Conservation (phyloP, 2,888 invertebrate genomes). For the Baccha elongata region DNA sequence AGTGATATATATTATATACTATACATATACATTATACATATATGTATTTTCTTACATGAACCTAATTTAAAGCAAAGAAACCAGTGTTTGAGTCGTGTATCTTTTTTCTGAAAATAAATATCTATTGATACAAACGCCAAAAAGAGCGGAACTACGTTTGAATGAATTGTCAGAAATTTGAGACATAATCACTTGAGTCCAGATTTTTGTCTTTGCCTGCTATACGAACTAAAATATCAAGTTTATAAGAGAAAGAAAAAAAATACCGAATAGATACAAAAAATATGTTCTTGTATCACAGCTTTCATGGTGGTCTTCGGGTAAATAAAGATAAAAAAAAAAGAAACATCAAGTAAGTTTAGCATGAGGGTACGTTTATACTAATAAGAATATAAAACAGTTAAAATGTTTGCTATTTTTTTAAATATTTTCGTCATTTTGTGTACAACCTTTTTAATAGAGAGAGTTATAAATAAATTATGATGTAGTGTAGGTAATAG, state of each 20-base stretch:
- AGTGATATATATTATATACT: no score
- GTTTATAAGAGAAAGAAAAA: constrained; percentile 7
- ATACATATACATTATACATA: no score
- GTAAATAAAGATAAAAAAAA: no score
- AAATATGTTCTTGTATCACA: constrained; percentile 8
- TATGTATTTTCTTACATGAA: no score
- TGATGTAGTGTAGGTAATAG: background rate
- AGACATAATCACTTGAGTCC: constrained; percentile 23
- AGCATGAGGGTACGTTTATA: no score
- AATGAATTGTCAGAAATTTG: constrained; percentile 21
- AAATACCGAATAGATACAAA: constrained; percentile 3
- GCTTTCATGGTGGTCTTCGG: constrained; percentile 63
- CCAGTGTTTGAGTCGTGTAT: no score
- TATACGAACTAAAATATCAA: background rate
- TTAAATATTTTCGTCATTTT: constrained; percentile 6
- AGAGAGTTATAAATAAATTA: constrained; percentile 47
- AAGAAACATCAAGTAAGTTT: no score
- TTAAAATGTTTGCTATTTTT: constrained; percentile 30
- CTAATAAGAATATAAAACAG: no score
- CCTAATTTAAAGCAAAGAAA: no score
- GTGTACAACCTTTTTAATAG: constrained; percentile 57
- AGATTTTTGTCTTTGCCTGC: background rate
- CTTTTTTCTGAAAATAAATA: no score
- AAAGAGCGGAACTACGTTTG: constrained; percentile 35
- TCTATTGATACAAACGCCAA: no score